phyloP scores from a whole-genome alignment of 2,113 vertebrate species.

The Zosterops hypoxanthus region DNA sequence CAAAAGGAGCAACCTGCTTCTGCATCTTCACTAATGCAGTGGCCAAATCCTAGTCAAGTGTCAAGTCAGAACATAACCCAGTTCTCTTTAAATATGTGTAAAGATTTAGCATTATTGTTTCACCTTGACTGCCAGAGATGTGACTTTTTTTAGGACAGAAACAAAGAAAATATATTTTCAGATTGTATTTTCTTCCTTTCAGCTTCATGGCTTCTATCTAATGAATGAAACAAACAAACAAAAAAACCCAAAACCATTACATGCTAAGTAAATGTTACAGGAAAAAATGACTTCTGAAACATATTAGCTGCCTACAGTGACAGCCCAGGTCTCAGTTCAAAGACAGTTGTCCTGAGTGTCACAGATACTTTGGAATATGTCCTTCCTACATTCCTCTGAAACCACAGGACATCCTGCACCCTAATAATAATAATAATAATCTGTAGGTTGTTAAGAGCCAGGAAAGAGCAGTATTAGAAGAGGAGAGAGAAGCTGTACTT shows the following conservation, averaged over 20 bases:
- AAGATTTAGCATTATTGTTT: not conserved
- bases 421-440: not conserved
- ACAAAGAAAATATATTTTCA: not conserved
- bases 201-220: not conserved
- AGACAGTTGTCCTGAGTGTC: constrained; percentile 11
- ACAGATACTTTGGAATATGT: not conserved
- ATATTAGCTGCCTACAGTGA: not conserved
- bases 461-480: not conserved
- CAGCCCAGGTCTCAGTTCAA: not conserved
- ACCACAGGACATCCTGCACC: not conserved
- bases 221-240: not conserved
- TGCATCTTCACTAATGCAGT: not conserved
- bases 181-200: not conserved
- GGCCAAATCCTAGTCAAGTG: not conserved
- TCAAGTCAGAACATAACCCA: not conserved
- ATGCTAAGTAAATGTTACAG: not conserved
- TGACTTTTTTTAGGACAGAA: not conserved
- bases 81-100: not conserved
- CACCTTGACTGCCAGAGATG: not conserved
- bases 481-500: not conserved
- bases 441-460: not conserved
- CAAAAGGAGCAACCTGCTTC: not conserved
- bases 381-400: constrained; percentile 19
- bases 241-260: not conserved
- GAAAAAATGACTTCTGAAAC: not conserved